Base-by-base conservation (phyloP, 2,888 invertebrate species). In the Trypoxylon attenuatum region DNA sequence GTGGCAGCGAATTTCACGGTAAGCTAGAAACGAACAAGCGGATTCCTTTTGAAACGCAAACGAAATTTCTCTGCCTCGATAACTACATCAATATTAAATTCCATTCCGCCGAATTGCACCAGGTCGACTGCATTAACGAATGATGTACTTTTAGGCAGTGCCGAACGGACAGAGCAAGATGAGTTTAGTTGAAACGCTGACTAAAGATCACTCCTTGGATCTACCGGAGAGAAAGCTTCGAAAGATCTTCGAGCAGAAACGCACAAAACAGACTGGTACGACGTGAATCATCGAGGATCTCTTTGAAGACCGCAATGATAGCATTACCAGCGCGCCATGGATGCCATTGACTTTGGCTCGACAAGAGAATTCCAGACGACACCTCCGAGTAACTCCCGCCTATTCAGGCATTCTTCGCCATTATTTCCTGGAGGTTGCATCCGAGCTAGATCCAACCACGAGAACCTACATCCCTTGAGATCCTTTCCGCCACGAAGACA, bases 11-110 rank as follows among this genome's bases (percentile, higher is more conserved):
- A 39, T 16, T 54, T 15, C 52, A 13, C 39, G 5, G 43, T 38
- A 38, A 29, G 47, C 38, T 52, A 51, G 52, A 47, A 65, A 62
- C 56, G 33, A 33, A 56, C 38, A 45, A n/a, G 25, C 39, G 49
- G n/a, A 57, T 57, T 45, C 50, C 43, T 66, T 57, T 54, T 53
- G 45, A n/a, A n/a, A 39, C 16, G 49, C 29, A 66, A 57, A 66
- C 63, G 56, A 55, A 57, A 63, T 54, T 47, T 23, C 45, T n/a
- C 43, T 23, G 10, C 18, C 5, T 8, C 16, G 45, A 33, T 15
- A 18, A 23, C 22, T 5, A 52, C 25, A 25, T 33, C 62, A 66
- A 66, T 63, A 66, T 63, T 53, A 63, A 63, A 63, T 51, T 43
- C 25, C n/a, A n/a, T n/a, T n/a, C n/a, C n/a, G n/a, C n/a, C n/a